phyloP scores from a whole-genome alignment of 2,888 invertebrate genomes.

The Auanema sp. region DNA sequence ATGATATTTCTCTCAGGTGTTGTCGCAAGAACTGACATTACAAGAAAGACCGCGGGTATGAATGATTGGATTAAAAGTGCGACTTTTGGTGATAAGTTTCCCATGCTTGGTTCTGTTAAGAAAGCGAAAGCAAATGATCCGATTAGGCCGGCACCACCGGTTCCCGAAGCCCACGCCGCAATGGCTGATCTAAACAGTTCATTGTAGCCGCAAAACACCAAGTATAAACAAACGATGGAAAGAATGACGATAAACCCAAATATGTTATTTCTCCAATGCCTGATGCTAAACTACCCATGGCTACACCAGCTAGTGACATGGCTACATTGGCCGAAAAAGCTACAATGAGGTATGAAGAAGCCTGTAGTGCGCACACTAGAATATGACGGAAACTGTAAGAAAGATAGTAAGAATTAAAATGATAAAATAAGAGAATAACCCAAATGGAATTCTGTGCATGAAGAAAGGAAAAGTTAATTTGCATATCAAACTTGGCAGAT shows the following conservation, averaged over 20 bases:
- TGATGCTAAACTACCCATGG: constrained; percentile 76
- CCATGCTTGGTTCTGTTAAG: constrained; percentile 71
- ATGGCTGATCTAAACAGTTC: constrained; percentile 73
- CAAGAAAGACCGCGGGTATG: constrained; percentile 74
- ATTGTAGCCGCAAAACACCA: not conserved
- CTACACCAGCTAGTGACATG: constrained; percentile 69
- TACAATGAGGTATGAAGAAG: constrained; percentile 57
- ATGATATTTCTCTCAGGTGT: not conserved
- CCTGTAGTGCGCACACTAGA: constrained; percentile 51
- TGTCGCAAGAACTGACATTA: constrained; percentile 68
- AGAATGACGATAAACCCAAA: constrained; percentile 73
- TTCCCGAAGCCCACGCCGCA: constrained; percentile 83
- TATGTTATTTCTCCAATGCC: constrained; percentile 82
- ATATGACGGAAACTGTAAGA: constrained; percentile 51
- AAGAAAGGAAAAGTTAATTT: constrained; percentile 77
- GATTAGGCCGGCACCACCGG: constrained; percentile 77
- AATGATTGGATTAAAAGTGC: constrained; percentile 76
- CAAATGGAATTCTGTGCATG: constrained; percentile 66
- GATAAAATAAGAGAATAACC: constrained; percentile 47
- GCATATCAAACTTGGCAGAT: constrained; percentile 75
- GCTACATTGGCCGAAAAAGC: constrained; percentile 54
- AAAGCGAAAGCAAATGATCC: constrained; percentile 68
- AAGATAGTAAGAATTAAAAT: constrained; percentile 1
- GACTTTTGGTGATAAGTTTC: constrained; percentile 46
- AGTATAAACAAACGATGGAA: constrained; percentile 12